A percentile compares a stretch with the other conserved stretches of the same genome.
phyloP scores from a whole-genome alignment of 2,888 invertebrate species.

The Balanococcus diminutus region DNA sequence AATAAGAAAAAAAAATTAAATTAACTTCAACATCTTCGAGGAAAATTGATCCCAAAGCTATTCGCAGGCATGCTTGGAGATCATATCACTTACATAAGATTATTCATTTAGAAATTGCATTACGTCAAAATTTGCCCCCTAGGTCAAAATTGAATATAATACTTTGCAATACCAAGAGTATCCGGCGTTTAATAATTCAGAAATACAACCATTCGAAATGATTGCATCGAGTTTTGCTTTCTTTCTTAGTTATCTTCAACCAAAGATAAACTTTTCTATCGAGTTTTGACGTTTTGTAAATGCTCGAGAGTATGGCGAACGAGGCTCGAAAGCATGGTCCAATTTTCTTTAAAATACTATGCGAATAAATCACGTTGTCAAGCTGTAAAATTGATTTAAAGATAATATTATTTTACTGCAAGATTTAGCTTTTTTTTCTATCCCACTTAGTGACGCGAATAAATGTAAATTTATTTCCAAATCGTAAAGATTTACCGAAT shows the following conservation, averaged over 20 bases:
- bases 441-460: neutral
- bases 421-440: neutral
- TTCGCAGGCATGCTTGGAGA: neutral
- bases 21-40: neutral
- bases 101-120: neutral
- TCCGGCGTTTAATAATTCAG: neutral
- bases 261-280: neutral
- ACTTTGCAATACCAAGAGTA: neutral
- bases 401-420: neutral
- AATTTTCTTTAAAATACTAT: neutral
- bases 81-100: neutral
- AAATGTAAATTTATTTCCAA: neutral
- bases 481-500: neutral
- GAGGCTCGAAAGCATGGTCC: neutral
- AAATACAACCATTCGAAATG: neutral
- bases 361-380: neutral
- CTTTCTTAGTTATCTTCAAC: neutral
- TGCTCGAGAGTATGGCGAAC: neutral
- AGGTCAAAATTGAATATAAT: constrained; percentile 14
- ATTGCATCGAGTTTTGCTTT: neutral
- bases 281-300: neutral
- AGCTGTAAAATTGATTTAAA: neutral
- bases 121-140: constrained; percentile 9
- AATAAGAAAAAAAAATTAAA: neutral
- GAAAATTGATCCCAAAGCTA: neutral